Percentiles rank a stretch among this genome's conserved stretches.
Evolutionary conservation across 2,113 vertebrate genomes (phyloP).

Genomic region (Takifugu flavidus): DNA sequence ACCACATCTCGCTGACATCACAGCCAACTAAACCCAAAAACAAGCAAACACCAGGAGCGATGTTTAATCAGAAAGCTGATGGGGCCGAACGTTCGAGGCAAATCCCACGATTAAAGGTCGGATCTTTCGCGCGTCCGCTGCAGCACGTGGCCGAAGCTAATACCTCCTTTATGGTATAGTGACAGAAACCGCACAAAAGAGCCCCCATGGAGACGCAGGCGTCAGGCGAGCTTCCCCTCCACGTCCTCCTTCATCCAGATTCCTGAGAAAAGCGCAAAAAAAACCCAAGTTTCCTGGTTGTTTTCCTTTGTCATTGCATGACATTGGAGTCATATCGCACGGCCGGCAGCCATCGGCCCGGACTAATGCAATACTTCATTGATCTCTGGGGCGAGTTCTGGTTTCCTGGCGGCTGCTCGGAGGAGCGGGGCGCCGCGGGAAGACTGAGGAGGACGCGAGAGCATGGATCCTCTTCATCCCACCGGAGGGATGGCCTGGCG

Average conservation of each 20-base stretch:
- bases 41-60: neutral
- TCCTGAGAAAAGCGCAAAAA: neutral
- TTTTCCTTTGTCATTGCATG: conserved; percentile 12
- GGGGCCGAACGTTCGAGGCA: too few relatives aligned
- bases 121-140: neutral
- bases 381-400: conserved; percentile 23
- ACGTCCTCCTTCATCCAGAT: neutral
- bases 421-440: conserved; percentile 6
- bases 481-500: conserved; percentile 4
- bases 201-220: neutral
- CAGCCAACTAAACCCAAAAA: neutral
- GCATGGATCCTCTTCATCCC: conserved; percentile 10
- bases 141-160: neutral
- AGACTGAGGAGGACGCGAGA: conserved; percentile 11
- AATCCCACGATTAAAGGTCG: neutral
- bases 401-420: conserved; percentile 2
- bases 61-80: too few relatives aligned
- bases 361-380: conserved; percentile 35
- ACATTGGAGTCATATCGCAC: conserved; percentile 32
- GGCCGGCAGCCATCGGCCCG: conserved; percentile 16
- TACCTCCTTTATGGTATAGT: neutral
- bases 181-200: neutral
- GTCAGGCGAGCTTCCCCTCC: neutral
- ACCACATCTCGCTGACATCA: neutral
- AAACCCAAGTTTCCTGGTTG: neutral